Conservation (phyloP, 2,113 vertebrate species). For the Serilophus lunatus region DNA sequence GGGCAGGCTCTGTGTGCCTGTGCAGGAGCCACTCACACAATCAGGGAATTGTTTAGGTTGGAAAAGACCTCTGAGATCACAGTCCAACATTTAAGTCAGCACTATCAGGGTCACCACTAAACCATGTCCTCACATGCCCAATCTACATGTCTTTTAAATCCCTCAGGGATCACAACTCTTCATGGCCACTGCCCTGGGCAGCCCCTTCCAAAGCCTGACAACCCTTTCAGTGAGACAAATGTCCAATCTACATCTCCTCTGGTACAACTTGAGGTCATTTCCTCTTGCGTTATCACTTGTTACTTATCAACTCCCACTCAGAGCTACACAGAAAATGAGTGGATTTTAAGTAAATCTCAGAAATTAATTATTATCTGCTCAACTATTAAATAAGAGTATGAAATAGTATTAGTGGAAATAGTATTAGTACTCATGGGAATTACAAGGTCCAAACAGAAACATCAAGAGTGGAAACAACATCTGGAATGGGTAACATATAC, state of each 20-base stretch:
- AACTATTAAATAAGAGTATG: not conserved
- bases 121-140: not conserved
- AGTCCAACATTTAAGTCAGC: not conserved
- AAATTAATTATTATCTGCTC: not conserved
- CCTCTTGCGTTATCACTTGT: not conserved
- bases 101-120: not conserved
- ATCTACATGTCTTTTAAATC: not conserved
- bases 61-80: not conserved
- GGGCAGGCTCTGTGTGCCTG: accelerated
- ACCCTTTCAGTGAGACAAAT: not conserved
- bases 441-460: not conserved
- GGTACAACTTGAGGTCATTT: not conserved
- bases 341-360: not conserved
- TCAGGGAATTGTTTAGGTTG: not conserved
- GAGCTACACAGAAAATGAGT: accelerated
- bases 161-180: not conserved
- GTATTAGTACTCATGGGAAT: not conserved
- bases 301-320: not conserved
- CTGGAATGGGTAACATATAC: not conserved
- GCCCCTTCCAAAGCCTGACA: not conserved
- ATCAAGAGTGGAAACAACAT: not conserved
- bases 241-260: not conserved
- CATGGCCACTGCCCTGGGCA: not conserved
- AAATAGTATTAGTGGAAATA: not conserved
- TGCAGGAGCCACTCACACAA: not conserved